Conservation (phyloP, 2,113 vertebrate species). For the Protobothrops flavoviridis region DNA sequence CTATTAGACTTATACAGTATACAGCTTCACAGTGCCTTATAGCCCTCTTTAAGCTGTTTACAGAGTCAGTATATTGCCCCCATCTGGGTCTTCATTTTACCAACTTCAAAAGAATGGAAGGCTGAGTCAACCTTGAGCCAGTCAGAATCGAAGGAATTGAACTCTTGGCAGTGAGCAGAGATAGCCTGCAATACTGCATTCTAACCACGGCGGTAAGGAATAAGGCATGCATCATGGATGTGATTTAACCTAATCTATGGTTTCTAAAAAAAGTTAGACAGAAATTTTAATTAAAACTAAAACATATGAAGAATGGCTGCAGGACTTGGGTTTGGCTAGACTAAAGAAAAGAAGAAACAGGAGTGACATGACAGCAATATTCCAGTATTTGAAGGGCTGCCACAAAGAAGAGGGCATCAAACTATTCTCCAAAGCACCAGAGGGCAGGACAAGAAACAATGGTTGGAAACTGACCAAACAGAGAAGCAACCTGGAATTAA, state of each 20-base stretch:
- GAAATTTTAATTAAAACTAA: neutral
- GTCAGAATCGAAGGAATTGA: neutral
- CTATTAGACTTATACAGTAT: neutral
- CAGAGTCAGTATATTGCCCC: neutral
- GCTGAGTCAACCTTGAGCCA: neutral
- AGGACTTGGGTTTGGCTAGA: no score
- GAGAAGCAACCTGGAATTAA: no score
- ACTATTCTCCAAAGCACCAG: no score
- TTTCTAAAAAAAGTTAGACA: neutral
- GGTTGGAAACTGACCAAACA: no score
- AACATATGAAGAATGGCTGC: no score
- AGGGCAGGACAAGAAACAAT: no score
- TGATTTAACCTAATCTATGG: neutral
- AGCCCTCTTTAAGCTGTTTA: neutral
- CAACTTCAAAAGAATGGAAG: neutral
- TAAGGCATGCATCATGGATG: neutral
- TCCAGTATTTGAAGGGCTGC: no score
- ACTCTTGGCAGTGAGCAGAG: neutral
- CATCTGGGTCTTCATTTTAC: neutral
- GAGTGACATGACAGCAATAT: no score
- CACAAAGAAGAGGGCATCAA: no score
- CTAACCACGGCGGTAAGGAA: neutral
- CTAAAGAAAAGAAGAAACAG: no score
- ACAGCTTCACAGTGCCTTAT: neutral
- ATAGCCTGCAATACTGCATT: neutral